Conservation (phyloP, 2,888 invertebrate species). For the Platypus cylindrus region DNA sequence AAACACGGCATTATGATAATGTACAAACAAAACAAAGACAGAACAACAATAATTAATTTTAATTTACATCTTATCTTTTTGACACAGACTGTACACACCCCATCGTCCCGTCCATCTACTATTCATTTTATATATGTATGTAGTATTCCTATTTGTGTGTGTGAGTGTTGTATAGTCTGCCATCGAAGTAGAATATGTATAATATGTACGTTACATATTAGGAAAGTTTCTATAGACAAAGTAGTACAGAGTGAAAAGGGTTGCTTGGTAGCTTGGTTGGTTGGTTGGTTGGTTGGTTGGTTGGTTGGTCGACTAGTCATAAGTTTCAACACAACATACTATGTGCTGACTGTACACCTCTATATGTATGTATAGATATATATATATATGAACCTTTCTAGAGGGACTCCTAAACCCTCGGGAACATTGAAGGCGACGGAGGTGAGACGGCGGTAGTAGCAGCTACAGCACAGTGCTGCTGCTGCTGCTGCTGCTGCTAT, state of each 20-base stretch:
- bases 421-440: constrained; percentile 21
- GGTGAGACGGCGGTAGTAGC: constrained; percentile 3
- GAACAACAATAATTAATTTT: constrained; percentile 18
- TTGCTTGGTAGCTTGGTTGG: no score
- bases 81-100: constrained; percentile 21
- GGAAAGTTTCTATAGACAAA: constrained; percentile 19
- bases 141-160: no score
- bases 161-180: no score
- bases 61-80: constrained; percentile 23
- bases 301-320: constrained; percentile 20
- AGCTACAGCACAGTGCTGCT: no score
- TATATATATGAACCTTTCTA: constrained; percentile 37
- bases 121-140: no score
- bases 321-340: constrained; percentile 14
- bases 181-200: no score
- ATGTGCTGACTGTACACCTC: constrained; percentile 37
- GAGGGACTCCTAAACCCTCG: constrained; percentile 26
- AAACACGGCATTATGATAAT: no score
- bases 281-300: no score
- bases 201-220: constrained; percentile 15
- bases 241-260: constrained; percentile 15
- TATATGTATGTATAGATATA: no score
- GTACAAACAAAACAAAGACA: background rate
- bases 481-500: no score
- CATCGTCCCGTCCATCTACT: no score